These are phyloP conservation scores for Gryllus bimaculatus DNA, from an alignment of 1,140 invertebrate genomes.

Conservation along the genomic window DNA sequence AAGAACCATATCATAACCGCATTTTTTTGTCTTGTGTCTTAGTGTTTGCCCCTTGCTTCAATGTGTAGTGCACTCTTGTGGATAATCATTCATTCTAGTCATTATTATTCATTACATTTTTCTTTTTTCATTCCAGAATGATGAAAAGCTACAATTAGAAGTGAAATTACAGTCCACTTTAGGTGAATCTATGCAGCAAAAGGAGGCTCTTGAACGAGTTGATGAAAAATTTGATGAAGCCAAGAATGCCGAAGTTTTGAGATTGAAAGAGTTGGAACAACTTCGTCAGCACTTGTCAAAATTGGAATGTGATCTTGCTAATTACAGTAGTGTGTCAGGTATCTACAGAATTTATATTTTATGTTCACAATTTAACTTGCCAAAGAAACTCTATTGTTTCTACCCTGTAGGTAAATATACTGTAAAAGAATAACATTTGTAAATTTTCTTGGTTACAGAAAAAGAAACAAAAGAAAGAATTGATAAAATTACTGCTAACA, in stretches of 20 bases:
- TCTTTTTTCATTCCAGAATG: too few relatives aligned
- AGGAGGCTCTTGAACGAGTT: not conserved
- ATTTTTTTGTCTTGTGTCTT: too few relatives aligned
- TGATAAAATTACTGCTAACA: not conserved
- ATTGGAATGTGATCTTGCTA: not conserved
- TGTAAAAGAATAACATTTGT: not conserved
- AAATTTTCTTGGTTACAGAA: not conserved
- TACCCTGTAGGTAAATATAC: not conserved
- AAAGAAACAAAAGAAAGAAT: not conserved
- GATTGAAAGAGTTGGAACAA: not conserved
- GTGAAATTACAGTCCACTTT: not conserved
- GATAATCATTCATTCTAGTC: too few relatives aligned
- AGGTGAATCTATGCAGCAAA: not conserved
- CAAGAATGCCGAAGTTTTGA: not conserved
- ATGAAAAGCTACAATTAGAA: not conserved
- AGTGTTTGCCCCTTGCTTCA: too few relatives aligned
- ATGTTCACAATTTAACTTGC: not conserved
- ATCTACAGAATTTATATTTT: not conserved
- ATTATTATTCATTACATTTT: too few relatives aligned
- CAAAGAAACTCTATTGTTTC: not conserved
- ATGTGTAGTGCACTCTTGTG: too few relatives aligned
- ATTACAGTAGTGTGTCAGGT: not conserved
- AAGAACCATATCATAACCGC: too few relatives aligned
- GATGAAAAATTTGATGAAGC: not conserved
- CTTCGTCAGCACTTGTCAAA: not conserved